phyloP scores from a whole-genome alignment of 2,888 invertebrate species.

The Galeopsomyia nigrocyanea region DNA sequence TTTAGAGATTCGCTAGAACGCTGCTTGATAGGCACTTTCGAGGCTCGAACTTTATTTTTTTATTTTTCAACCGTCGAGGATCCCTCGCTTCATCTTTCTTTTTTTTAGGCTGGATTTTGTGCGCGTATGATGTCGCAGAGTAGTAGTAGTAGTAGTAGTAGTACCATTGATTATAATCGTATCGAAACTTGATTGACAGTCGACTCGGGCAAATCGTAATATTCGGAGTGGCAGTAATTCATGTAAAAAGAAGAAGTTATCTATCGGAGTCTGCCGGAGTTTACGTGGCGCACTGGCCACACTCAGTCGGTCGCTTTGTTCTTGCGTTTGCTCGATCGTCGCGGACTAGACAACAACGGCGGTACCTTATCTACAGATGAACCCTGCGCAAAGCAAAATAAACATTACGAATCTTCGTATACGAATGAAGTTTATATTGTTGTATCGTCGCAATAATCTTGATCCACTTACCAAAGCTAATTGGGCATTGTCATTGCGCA shows the following conservation, averaged over 20 bases:
- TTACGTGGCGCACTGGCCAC: constrained; percentile 36
- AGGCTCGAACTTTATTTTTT: constrained; percentile 50
- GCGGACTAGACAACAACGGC: constrained; percentile 54
- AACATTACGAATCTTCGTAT: neutral
- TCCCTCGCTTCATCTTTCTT: constrained; percentile 17
- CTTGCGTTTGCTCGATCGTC: constrained; percentile 52
- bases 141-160: constrained; percentile 1
- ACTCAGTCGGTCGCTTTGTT: constrained; percentile 45
- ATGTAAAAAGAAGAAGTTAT: too few relatives aligned
- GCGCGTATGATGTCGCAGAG: constrained; percentile 18
- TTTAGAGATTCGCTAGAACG: constrained; percentile 53
- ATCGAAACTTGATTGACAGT: constrained; percentile 37
- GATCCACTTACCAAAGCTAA: constrained; percentile 24
- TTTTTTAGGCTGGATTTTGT: constrained; percentile 38
- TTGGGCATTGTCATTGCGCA: constrained; percentile 24
- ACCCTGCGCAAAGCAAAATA: constrained; percentile 12
- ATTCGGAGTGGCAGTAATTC: too few relatives aligned
- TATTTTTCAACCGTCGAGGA: constrained; percentile 23
- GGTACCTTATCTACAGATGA: constrained; percentile 41
- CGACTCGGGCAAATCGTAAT: neutral
- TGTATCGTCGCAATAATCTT: too few relatives aligned
- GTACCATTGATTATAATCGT: constrained; percentile 31
- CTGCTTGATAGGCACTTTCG: constrained; percentile 66
- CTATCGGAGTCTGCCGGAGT: too few relatives aligned
- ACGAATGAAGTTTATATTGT: too few relatives aligned